Evolutionary conservation across 2,888 invertebrate genomes (phyloP), one percentile per base, ranked within the genome.

Genomic region (Zele albiditarsus): DNA sequence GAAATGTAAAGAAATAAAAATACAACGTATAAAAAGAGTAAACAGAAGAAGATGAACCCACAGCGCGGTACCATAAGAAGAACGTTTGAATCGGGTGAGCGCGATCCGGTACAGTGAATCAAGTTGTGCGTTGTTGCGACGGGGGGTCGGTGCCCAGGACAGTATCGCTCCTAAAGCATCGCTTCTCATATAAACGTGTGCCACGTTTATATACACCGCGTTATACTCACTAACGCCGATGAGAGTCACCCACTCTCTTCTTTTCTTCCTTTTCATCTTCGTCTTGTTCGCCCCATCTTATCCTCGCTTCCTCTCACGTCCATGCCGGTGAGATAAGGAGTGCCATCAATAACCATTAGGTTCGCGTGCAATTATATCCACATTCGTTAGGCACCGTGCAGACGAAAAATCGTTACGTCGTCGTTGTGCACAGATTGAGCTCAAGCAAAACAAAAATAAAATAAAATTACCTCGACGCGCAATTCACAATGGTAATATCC

Each of bases 341-440:
- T 77, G 78, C 82, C 87, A 87, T 88, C 86, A 84, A 88, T 86
- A 87, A 88, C 82, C 87, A 86, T 87, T 87, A 86, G 84, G 82
- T 81, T 82, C 82, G 79, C 81, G 83, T 79, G 86, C 85, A 87
- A 87, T 88, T 88, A 87, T 85, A 87, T 84, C 78, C 82, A 82
- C 84, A 84, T 86, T 86, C 83, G 82, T 84, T 84, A 83, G 82
- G 78, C 80, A 80, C 74, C 73, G 71, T 31, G 77, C 74, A 73
- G 38, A 63, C 72, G 71, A 77, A 42, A 57, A 74, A 74, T 78
- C 75, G 33, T 63, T 75, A 46, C 62, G 53, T 28, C 31, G 57
- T 53, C 49, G n/a, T 27, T 75, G 53, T 20, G 53, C 73, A 33
- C 69, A 69, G 60, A 58, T 73, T 69, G 49, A 58, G 31, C 42